Conservation (phyloP, 2,113 vertebrate genomes). For the Alectura lathami region DNA sequence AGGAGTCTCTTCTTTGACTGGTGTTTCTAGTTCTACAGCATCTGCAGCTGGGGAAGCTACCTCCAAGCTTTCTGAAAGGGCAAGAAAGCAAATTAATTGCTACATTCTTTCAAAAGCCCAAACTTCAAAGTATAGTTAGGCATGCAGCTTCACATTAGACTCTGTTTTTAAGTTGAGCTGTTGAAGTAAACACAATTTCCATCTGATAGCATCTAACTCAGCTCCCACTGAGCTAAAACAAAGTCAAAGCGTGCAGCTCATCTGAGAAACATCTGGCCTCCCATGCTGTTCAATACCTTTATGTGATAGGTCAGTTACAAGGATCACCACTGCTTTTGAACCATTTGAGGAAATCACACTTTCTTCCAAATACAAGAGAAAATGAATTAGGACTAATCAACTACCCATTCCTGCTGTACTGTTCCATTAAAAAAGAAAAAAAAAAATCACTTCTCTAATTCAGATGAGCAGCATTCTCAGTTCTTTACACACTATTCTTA, state of each 20-base stretch:
- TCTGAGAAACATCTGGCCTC: not conserved
- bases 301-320: not conserved
- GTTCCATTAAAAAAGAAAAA: not conserved
- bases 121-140: not conserved
- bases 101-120: not conserved
- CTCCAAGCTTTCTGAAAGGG: constrained; percentile 77
- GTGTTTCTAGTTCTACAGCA: constrained; percentile 74
- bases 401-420: not conserved
- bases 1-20: constrained; percentile 73
- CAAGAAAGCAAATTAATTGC: constrained; percentile 1
- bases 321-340: not conserved
- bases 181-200: not conserved
- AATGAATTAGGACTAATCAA: not conserved
- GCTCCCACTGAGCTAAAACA: not conserved
- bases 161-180: not conserved
- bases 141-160: not conserved
- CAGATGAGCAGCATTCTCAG: not conserved
- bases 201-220: not conserved
- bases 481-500: not conserved
- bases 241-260: not conserved
- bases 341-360: not conserved
- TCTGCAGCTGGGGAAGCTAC: constrained; percentile 76
- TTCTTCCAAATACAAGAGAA: not conserved
- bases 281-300: not conserved
- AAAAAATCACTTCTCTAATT: not conserved